Percentiles rank a stretch among this genome's conserved stretches.
phyloP scores from a whole-genome alignment of 2,113 vertebrate species.

The Meriones unguiculatus region DNA sequence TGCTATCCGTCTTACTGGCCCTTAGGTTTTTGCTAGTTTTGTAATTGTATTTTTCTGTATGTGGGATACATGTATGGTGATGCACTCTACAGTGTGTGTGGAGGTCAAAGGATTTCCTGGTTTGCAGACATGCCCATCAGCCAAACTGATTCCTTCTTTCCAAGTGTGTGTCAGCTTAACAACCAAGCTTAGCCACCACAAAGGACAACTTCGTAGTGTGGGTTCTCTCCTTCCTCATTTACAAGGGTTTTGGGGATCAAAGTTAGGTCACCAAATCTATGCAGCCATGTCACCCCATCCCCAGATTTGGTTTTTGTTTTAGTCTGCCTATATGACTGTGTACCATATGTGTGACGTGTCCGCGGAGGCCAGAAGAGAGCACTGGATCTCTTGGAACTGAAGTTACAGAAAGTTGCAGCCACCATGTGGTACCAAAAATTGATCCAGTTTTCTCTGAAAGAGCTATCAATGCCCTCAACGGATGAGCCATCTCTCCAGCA shows the following conservation, averaged over 20 bases:
- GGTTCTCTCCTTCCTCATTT: neutral
- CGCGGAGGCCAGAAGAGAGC: neutral
- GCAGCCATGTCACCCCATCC: neutral
- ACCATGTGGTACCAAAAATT: neutral
- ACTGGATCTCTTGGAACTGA: neutral
- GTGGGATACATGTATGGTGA: neutral
- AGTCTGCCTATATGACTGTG: neutral
- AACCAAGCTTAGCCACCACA: neutral
- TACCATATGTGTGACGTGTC: neutral
- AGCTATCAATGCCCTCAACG: neutral
- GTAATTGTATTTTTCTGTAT: neutral
- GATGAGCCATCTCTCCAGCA: neutral
- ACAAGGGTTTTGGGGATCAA: neutral
- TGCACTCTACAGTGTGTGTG: neutral
- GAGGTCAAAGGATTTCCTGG: neutral
- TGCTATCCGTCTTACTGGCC: neutral
- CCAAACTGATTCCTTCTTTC: neutral
- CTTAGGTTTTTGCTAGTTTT: neutral
- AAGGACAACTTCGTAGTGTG: neutral
- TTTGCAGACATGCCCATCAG: neutral
- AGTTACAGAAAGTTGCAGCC: neutral
- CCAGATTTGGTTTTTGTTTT: neutral
- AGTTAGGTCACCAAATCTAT: neutral
- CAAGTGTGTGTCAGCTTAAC: neutral
- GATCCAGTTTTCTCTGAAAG: neutral